Conservation (phyloP, 2,113 vertebrate species). For the Lynx canadensis region DNA sequence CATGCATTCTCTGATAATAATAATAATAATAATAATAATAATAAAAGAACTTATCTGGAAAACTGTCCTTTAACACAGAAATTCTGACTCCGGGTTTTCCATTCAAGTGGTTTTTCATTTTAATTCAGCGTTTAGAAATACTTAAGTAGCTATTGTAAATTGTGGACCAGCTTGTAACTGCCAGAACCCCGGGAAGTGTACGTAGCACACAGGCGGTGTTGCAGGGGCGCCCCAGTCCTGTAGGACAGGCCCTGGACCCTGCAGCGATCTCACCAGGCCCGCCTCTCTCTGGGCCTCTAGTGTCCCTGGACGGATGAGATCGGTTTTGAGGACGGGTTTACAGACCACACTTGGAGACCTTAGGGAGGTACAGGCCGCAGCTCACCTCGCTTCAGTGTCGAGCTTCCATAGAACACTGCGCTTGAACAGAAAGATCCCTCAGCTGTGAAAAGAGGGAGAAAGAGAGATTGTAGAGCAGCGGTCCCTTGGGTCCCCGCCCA, state of each 20-base stretch:
- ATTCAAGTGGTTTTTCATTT: neutral
- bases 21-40: neutral
- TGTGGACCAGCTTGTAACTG: neutral
- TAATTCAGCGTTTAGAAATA: neutral
- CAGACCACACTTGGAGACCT: neutral
- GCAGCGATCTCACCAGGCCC: neutral
- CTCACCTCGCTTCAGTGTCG: neutral
- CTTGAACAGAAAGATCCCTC: neutral
- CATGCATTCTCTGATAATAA: neutral
- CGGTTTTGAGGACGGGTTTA: neutral
- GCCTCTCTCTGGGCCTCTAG: neutral
- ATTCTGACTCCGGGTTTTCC: neutral
- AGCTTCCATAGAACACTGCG: neutral
- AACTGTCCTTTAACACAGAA: neutral
- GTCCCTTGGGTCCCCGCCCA: neutral
- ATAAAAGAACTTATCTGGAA: neutral
- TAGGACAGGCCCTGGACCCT: neutral
- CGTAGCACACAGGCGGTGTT: no score
- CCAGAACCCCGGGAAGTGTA: neutral
- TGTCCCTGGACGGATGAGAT: neutral
- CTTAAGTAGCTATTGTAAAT: no score
- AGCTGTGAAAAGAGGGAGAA: neutral
- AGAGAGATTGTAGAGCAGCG: neutral
- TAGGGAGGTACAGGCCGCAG: neutral
- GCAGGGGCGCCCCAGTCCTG: fast-evolving